A percentile compares a stretch with the other conserved stretches of the same genome.
These are phyloP conservation scores for Emmelina monodactyla DNA, from an alignment of 2,888 invertebrate genomes.

Conservation along the genomic window DNA sequence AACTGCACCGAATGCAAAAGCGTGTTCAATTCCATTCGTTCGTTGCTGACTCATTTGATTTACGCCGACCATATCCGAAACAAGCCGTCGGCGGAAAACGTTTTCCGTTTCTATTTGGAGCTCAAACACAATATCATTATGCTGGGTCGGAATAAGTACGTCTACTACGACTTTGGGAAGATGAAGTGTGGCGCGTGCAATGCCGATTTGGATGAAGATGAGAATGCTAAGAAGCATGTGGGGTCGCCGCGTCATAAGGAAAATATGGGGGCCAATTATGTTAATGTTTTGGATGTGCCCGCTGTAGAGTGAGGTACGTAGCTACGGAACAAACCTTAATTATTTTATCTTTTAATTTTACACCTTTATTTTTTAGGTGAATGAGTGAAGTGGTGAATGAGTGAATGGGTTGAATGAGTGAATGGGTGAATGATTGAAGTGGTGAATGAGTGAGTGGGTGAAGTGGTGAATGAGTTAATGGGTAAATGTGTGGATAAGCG, in stretches of 20 bases:
- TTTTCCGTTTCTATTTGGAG: slow-evolving; percentile 54
- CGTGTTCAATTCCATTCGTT: slow-evolving; percentile 43
- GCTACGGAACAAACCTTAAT: too few species aligned
- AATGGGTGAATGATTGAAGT: too few species aligned
- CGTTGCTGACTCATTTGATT: slow-evolving; percentile 41
- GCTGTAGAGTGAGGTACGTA: slow-evolving; percentile 44
- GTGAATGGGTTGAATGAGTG: too few species aligned
- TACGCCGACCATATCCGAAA: slow-evolving; percentile 42
- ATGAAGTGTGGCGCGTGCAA: slow-evolving; percentile 52
- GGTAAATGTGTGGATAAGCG: too few species aligned
- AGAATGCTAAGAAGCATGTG: slow-evolving; percentile 53
- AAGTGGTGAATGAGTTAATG: too few species aligned
- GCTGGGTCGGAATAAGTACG: slow-evolving; percentile 48
- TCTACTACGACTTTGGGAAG: slow-evolving; percentile 45
- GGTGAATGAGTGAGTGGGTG: too few species aligned
- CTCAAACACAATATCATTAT: slow-evolving; percentile 52
- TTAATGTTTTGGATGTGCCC: slow-evolving; percentile 37
- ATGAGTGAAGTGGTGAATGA: too few species aligned
- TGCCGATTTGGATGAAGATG: slow-evolving; percentile 35
- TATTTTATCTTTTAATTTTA: too few species aligned
- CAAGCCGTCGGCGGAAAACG: slow-evolving; percentile 38
- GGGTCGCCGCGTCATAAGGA: slow-evolving; percentile 46
- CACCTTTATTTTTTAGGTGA: too few species aligned
- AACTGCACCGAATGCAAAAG: slow-evolving; percentile 36
- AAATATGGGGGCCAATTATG: slow-evolving; percentile 56